A percentile compares a stretch with the other conserved stretches of the same genome.
Evolutionary conservation across 2,797 vertebrate genomes (phyloP).

Genomic region (Sebastes variabilis): DNA sequence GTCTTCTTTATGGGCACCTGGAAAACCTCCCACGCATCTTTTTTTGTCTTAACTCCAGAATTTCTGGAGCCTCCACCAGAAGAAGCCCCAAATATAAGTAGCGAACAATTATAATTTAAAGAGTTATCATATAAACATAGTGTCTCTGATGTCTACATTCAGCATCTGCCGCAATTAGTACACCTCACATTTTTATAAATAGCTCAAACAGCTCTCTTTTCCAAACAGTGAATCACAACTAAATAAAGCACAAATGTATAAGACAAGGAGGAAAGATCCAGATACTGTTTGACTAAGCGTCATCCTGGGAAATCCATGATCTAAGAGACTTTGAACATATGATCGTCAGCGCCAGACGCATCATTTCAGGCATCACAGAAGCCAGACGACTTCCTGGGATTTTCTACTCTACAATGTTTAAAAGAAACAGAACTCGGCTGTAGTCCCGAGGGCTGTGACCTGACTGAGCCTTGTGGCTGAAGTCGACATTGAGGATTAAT

Average conservation of each 20-base stretch:
- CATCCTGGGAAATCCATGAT: constrained; percentile 14
- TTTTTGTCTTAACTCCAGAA: neutral
- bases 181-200: neutral
- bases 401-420: neutral
- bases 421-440: neutral
- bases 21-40: neutral
- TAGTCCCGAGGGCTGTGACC: neutral
- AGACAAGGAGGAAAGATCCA: neutral
- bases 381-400: constrained; percentile 13
- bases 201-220: neutral
- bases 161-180: neutral
- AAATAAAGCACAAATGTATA: neutral
- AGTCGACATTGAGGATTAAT: constrained; percentile 43
- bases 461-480: neutral
- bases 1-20: neutral
- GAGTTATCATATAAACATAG: neutral
- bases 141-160: neutral
- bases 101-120: neutral
- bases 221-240: neutral
- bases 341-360: neutral
- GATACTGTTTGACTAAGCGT: constrained; percentile 1
- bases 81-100: neutral
- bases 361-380: constrained; percentile 1
- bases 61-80: neutral
- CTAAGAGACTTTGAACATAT: constrained; percentile 9